These are phyloP conservation scores for Oopsacas minuta DNA, from an alignment of 37 sponge, comb jelly and placozoan species.

Conservation along the genomic window DNA sequence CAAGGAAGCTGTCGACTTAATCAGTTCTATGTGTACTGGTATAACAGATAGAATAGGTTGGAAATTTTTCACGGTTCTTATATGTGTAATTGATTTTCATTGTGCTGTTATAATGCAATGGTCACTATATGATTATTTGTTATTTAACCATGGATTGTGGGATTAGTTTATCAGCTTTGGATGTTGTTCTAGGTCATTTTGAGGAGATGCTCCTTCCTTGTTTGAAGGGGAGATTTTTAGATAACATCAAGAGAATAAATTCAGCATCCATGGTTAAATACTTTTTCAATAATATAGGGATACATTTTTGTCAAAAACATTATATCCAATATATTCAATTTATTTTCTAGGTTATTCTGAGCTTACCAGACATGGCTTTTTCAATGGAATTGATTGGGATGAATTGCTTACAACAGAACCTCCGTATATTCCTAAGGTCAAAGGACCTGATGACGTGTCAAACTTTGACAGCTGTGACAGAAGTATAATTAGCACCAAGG, in stretches of 20 bases:
- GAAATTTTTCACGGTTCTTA: neutral
- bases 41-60: neutral
- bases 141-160: neutral
- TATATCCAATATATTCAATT: no score
- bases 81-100: neutral
- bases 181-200: no score
- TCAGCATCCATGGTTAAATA: no score
- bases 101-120: neutral
- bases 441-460: constrained; percentile 50
- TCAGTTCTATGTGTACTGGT: neutral
- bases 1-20: neutral
- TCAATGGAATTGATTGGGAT: constrained; percentile 43
- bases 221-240: no score
- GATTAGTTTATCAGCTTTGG: no score
- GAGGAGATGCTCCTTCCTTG: no score
- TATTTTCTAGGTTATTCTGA: constrained; percentile 40
- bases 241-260: no score
- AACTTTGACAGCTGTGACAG: constrained; percentile 50
- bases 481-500: neutral
- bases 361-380: constrained; percentile 58
- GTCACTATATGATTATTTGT: neutral
- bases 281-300: no score
- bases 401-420: constrained; percentile 36
- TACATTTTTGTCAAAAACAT: no score
- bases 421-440: constrained; percentile 53